Percentiles rank a stretch among this genome's conserved stretches.
Conservation (phyloP, 2,888 invertebrate species). For the Drosophila colorata region DNA sequence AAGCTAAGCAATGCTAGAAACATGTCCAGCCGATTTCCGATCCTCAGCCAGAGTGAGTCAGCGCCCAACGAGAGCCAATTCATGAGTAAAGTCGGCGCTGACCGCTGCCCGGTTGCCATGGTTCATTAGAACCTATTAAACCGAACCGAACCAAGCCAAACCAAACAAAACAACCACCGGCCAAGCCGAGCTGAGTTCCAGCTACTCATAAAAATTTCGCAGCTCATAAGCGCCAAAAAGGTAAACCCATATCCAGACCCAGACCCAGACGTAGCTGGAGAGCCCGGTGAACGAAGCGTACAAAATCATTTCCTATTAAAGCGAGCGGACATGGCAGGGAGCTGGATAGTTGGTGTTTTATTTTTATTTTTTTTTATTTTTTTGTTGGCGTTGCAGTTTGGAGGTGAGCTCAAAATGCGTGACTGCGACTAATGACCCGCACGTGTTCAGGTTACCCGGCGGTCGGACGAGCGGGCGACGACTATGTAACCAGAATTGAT, state of each 20-base stretch:
- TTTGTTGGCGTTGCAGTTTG: conserved; percentile 37
- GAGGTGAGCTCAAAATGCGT: conserved; percentile 80
- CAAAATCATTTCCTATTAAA: conserved; percentile 80
- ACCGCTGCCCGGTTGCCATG: conserved; percentile 49
- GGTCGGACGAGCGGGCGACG: conserved; percentile 6
- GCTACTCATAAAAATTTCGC: conserved; percentile 77
- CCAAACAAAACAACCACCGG: conserved; percentile 7
- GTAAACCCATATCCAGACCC: conserved; percentile 16
- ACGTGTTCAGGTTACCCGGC: conserved; percentile 71
- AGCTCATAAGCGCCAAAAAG: conserved; percentile 76
- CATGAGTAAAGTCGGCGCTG: conserved; percentile 17
- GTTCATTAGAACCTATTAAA: conserved; percentile 74
- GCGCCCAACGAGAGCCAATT: conserved; percentile 21
- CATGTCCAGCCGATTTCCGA: conserved; percentile 19
- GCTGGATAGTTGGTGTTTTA: conserved; percentile 33
- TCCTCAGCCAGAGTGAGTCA: conserved; percentile 40
- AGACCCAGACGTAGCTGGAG: conserved; percentile 6
- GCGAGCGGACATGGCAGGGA: conserved; percentile 63
- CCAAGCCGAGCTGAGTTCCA: conserved; percentile 55
- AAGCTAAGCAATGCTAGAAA: not conserved
- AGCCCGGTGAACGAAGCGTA: conserved; percentile 75
- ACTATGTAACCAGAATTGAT: conserved; percentile 79
- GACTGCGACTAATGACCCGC: conserved; percentile 83
- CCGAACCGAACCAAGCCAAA: conserved; percentile 36
- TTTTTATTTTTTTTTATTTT: conserved; percentile 20